These are phyloP conservation scores for Tryphoninae sp. DNA, from an alignment of 2,888 invertebrate species.

Conservation along the genomic window DNA sequence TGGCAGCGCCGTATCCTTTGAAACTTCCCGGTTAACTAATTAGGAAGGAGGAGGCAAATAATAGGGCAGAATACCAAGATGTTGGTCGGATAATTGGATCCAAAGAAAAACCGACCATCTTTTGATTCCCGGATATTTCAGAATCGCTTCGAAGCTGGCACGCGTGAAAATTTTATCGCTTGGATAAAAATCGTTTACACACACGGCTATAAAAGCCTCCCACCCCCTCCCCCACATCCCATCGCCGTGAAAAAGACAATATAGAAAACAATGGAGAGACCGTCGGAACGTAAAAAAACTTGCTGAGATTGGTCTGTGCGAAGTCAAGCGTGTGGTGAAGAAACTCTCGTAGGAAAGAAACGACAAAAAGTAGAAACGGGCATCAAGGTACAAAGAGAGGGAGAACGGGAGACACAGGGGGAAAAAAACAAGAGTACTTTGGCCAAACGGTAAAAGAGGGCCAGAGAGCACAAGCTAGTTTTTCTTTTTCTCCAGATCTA, in stretches of 20 bases:
- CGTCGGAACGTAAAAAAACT: slow-evolving; percentile 13
- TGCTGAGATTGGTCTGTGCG: slow-evolving; percentile 45
- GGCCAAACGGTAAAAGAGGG: slow-evolving; percentile 34
- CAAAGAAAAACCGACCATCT: background rate
- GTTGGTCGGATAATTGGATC: background rate
- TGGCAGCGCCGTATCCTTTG: background rate
- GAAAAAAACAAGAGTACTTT: slow-evolving; percentile 58
- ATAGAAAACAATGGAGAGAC: slow-evolving; percentile 49
- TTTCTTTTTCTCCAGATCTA: slow-evolving; percentile 61
- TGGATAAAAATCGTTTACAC: slow-evolving; percentile 55
- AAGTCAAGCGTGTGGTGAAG: slow-evolving; percentile 43
- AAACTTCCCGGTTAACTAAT: slow-evolving; percentile 5
- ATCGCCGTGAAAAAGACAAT: slow-evolving; percentile 24
- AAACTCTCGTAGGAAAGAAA: slow-evolving; percentile 10
- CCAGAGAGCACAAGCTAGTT: slow-evolving; percentile 53
- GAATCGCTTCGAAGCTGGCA: slow-evolving; percentile 47
- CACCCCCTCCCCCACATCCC: slow-evolving; percentile 11
- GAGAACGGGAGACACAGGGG: slow-evolving; percentile 29
- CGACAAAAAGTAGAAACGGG: slow-evolving; percentile 35
- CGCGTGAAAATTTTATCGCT: slow-evolving; percentile 54
- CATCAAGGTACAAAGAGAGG: background rate
- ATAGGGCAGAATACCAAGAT: background rate
- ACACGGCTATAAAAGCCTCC: background rate
- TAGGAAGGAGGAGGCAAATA: background rate
- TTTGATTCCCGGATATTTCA: background rate